These are phyloP conservation scores for Saimiri boliviensis DNA, from an alignment of 2,113 vertebrate genomes.

Conservation along the genomic window DNA sequence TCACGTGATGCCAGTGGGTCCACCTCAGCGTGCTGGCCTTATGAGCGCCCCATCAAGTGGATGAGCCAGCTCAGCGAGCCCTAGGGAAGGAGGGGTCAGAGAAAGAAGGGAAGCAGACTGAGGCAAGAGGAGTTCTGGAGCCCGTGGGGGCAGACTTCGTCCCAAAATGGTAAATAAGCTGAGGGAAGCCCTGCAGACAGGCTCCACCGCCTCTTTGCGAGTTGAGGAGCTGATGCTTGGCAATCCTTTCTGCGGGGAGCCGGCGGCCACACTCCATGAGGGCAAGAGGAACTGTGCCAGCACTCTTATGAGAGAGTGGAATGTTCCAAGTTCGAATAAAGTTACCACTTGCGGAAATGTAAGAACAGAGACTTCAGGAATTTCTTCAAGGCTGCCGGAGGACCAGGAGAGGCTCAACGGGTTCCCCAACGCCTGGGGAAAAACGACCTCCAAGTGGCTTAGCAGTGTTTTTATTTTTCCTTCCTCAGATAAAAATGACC, in stretches of 20 bases:
- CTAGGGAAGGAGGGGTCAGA: not conserved
- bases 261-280: not conserved
- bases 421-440: not conserved
- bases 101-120: too few species aligned
- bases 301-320: rapidly evolving
- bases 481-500: not conserved
- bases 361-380: not conserved
- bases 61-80: not conserved
- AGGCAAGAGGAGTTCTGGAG: not conserved
- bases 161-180: not conserved
- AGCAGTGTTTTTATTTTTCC: not conserved
- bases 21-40: not conserved
- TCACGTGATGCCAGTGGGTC: rapidly evolving
- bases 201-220: rapidly evolving
- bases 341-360: not conserved
- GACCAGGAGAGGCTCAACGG: not conserved
- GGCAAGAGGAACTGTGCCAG: not conserved
- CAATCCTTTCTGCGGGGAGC: not conserved
- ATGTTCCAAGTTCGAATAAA: rapidly evolving
- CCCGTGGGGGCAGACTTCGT: not conserved
- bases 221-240: rapidly evolving
- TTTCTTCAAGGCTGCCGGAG: not conserved
- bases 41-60: not conserved
- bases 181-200: rapidly evolving
- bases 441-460: not conserved